Evolutionary conservation across 2,113 vertebrate species (phyloP).

Genomic region (Microtus pennsylvanicus): DNA sequence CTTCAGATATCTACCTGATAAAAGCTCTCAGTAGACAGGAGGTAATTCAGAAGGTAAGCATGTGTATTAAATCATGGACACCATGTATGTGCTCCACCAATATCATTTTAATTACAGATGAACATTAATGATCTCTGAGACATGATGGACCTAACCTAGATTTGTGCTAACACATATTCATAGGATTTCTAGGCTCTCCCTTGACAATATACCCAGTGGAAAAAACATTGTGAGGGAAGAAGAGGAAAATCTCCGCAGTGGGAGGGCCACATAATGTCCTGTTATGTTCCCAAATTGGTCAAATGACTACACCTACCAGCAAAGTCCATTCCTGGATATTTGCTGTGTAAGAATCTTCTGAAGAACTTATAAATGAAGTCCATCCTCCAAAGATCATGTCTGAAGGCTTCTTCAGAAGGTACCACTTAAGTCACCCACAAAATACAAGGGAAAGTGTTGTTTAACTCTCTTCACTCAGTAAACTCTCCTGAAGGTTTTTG

Average conservation of each 20-base stretch:
- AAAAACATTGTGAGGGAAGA: neutral
- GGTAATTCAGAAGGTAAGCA: slow-evolving; percentile 1
- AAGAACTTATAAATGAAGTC: neutral
- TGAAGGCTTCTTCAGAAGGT: neutral
- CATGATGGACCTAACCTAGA: neutral
- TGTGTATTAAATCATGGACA: neutral
- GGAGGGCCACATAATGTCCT: neutral
- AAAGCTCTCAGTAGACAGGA: slow-evolving; percentile 13
- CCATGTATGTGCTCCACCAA: neutral
- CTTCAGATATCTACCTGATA: neutral
- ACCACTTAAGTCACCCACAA: neutral
- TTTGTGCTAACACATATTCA: no score
- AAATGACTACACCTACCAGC: neutral
- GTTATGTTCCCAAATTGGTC: neutral
- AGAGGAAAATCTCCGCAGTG: neutral
- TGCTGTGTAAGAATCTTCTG: neutral
- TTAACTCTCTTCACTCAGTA: neutral
- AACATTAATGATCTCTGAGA: neutral
- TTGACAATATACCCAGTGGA: neutral
- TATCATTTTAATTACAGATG: neutral
- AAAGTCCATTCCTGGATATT: neutral
- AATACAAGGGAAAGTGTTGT: neutral
- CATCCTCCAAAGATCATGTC: neutral
- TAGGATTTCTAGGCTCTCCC: neutral
- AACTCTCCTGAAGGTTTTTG: neutral